Conservation (phyloP, 1,140 invertebrate genomes). For the Brachystomella parvula region DNA sequence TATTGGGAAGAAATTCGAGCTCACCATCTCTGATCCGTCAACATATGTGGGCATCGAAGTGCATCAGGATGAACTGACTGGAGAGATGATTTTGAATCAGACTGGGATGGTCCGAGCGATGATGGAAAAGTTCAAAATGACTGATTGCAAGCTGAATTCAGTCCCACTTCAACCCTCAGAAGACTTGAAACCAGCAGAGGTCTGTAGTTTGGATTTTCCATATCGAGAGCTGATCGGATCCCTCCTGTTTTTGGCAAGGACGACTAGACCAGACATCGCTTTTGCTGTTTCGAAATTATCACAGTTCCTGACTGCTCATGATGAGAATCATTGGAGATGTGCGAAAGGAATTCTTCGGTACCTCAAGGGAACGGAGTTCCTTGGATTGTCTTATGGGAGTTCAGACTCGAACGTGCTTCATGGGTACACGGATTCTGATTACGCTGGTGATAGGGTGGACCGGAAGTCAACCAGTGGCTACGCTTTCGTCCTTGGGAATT, state of each 20-base stretch:
- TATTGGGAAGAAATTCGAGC: conserved; percentile 38
- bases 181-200: not conserved
- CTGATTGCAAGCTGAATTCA: conserved; percentile 12
- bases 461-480: conserved; percentile 39
- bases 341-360: conserved; percentile 36
- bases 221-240: conserved; percentile 12
- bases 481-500: conserved; percentile 34
- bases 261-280: conserved; percentile 1
- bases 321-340: conserved; percentile 30
- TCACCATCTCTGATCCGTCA: conserved; percentile 19
- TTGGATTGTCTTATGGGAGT: conserved; percentile 13
- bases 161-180: conserved; percentile 19
- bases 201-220: not conserved
- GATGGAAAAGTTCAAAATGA: conserved; percentile 14
- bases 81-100: conserved; percentile 17
- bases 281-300: conserved; percentile 23
- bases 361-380: conserved; percentile 29
- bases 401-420: not conserved
- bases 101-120: conserved; percentile 30
- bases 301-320: conserved; percentile 21
- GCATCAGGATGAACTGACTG: conserved; percentile 22
- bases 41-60: conserved; percentile 40
- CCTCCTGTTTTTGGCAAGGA: conserved; percentile 8
- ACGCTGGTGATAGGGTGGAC: conserved; percentile 31
- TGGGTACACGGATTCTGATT: conserved; percentile 30